Evolutionary conservation across 2,888 invertebrate genomes (phyloP), one percentile per base, ranked within the genome.

Genomic region (Acholoe squamosa): DNA sequence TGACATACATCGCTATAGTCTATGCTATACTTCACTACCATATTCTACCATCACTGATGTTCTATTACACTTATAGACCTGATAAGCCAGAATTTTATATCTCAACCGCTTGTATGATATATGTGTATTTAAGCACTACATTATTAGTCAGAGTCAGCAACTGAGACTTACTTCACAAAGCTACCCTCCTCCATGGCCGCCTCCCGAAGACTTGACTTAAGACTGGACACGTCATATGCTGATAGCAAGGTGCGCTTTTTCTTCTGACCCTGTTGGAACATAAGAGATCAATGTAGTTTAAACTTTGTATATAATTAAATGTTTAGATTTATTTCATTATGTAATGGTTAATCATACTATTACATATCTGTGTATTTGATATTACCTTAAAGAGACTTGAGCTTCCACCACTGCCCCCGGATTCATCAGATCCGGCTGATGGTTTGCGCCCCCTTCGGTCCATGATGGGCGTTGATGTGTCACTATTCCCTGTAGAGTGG

Each of bases 401-500:
- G 91, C 94, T 95, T 89, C 93, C 94, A 33, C 94, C 94, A 92
- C 95, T 95, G 25, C 93, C 95, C 22, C 93, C 93, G 0, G 95
- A 95, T 84, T 95, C 95, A 90, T 95, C 95, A 7, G 95, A 95
- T n/a, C 94, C 95, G 80, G 94, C 93, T 0, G 95, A 94, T 5
- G 94, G 90, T 90, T 93, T 94, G 90, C 94, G 94, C 3, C 94
- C 94, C 76, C 93, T 93, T 22, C 91, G 51, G 33, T 84, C 89
- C 89, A 91, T 71, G 28, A 80, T 28, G 33, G 90, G 77, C 0
- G 91, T 88, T 0, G 91, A 77, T n/a, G 91, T 80, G 16, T 91
- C 91, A 56, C 92, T 91, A 80, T 91, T 91, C n/a, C 89, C 92
- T 7, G 91, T 91, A 0, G 92, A 92, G 51, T 84, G 89, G 52